A percentile compares a stretch with the other conserved stretches of the same genome.
These are phyloP conservation scores for Chauna torquata DNA, from an alignment of 2,113 vertebrate genomes.

Conservation along the genomic window DNA sequence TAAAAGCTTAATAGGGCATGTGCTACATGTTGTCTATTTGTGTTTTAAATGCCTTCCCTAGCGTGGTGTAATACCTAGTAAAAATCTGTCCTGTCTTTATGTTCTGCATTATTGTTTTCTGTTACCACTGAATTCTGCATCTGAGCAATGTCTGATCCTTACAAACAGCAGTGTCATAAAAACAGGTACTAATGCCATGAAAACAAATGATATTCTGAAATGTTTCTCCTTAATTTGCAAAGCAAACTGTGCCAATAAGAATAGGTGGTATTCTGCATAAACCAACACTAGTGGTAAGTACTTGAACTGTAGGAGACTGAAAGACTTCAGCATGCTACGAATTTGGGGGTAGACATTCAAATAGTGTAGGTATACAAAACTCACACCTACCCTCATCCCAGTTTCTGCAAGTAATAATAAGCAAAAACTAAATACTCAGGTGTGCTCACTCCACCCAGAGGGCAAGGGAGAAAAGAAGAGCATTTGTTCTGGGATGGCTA, in stretches of 20 bases:
- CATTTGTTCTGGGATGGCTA: neutral
- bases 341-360: neutral
- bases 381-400: neutral
- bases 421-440: neutral
- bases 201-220: neutral
- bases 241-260: neutral
- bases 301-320: neutral
- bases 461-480: neutral
- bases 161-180: neutral
- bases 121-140: neutral
- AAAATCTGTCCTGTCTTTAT: constrained; percentile 3
- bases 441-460: neutral
- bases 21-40: constrained; percentile 18
- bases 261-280: neutral
- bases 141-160: neutral
- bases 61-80: neutral
- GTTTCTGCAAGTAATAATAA: neutral
- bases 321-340: neutral
- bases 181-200: neutral
- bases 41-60: constrained; percentile 18
- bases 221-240: neutral
- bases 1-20: constrained; percentile 49
- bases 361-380: rapidly evolving
- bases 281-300: neutral
- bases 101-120: neutral